Conservation (phyloP, 2,797 vertebrate genomes). For the Coregonus ussuriensis region DNA sequence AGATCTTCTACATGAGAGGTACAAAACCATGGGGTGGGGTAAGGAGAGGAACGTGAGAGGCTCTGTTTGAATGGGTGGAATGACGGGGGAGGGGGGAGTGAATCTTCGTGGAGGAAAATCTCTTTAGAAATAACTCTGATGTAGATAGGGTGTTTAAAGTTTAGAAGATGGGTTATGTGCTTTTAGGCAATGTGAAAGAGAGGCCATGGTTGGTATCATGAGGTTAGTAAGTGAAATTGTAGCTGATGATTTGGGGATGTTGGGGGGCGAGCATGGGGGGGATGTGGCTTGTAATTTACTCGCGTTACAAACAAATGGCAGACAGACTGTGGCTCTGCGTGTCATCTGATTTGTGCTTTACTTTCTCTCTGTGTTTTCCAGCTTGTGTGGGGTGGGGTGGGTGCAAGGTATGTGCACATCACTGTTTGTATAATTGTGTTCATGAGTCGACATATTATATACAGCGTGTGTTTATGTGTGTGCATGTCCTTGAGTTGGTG, state of each 20-base stretch:
- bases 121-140: neutral
- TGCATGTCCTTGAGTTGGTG: conserved; percentile 24
- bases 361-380: conserved; percentile 64
- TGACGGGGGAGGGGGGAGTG: no score
- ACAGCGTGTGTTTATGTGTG: conserved; percentile 29
- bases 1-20: no score
- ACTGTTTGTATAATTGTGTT: neutral
- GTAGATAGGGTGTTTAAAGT: neutral
- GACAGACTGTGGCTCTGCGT: conserved; percentile 94
- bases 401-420: neutral
- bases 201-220: neutral
- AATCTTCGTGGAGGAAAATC: neutral
- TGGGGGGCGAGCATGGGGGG: conserved; percentile 14
- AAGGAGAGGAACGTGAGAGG: no score
- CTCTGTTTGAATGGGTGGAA: no score
- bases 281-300: conserved; percentile 85
- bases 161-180: neutral
- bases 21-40: no score
- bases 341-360: conserved; percentile 87
- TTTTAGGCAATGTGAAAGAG: neutral
- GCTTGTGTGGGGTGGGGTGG: conserved; percentile 2
- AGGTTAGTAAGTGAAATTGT: neutral
- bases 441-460: neutral
- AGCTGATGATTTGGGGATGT: neutral
- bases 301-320: conserved; percentile 92